phyloP scores from a whole-genome alignment of 2,888 invertebrate genomes.

The Chesias legatella region DNA sequence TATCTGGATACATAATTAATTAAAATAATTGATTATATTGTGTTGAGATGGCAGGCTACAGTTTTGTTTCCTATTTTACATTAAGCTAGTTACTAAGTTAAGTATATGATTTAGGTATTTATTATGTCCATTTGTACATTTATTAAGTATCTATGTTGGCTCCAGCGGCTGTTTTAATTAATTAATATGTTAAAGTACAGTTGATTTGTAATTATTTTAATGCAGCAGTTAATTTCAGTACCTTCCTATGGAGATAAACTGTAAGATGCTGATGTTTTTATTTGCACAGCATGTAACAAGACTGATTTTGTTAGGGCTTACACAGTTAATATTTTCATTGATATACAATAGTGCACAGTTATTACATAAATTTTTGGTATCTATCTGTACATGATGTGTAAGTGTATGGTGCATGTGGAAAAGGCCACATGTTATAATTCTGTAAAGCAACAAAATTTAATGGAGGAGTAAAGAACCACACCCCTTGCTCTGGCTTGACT shows the following conservation, averaged over 20 bases:
- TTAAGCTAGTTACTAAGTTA: constrained; percentile 18
- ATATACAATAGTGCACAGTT: too few relatives aligned
- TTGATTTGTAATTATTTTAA: background rate
- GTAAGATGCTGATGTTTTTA: constrained; percentile 4
- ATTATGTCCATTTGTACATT: constrained; percentile 29
- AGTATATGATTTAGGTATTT: constrained; percentile 25
- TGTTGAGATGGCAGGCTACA: background rate
- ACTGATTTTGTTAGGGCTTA: constrained; percentile 28
- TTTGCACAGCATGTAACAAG: constrained; percentile 19
- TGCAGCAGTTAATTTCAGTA: background rate
- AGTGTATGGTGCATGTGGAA: too few relatives aligned
- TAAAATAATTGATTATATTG: too few relatives aligned
- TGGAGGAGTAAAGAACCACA: too few relatives aligned
- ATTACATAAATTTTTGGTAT: too few relatives aligned
- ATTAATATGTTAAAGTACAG: constrained; percentile 3
- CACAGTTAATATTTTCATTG: background rate
- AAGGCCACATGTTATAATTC: too few relatives aligned
- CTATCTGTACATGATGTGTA: constrained; percentile 3
- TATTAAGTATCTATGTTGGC: constrained; percentile 11
- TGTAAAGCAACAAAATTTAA: too few relatives aligned
- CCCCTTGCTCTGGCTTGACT: too few relatives aligned
- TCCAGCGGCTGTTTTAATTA: constrained; percentile 14
- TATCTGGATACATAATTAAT: too few relatives aligned
- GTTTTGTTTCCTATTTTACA: constrained; percentile 10
- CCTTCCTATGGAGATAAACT: constrained; percentile 2